Percentiles rank a stretch among this genome's conserved stretches.
Conservation (phyloP, 2,888 invertebrate genomes). For the Lapara coniferarum region DNA sequence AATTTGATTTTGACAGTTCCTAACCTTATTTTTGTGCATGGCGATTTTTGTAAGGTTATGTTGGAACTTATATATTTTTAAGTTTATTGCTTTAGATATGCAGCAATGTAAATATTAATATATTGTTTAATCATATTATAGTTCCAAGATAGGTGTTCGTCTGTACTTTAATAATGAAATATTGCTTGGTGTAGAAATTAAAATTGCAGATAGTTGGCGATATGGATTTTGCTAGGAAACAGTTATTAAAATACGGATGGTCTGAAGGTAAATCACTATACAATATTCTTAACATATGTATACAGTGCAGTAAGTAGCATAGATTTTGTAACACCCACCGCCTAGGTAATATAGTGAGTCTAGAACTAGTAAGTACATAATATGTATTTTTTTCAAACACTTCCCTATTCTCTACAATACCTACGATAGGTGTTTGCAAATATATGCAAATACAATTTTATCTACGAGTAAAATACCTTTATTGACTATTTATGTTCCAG, state of each 20-base stretch:
- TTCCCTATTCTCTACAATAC: no score
- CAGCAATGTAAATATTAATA: no score
- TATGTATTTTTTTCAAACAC: no score
- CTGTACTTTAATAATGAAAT: neutral
- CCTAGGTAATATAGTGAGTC: neutral
- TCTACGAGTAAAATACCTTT: no score
- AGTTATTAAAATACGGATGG: constrained; percentile 91
- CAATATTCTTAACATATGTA: neutral
- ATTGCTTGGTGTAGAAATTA: neutral
- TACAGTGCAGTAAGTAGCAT: neutral
- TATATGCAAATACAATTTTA: no score
- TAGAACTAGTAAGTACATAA: neutral
- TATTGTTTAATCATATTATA: no score
- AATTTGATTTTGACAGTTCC: no score
- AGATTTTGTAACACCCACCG: neutral
- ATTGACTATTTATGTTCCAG: constrained; percentile 64
- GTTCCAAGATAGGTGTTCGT: neutral
- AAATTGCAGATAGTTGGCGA: neutral
- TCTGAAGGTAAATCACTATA: constrained; percentile 63
- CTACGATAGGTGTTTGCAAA: no score
- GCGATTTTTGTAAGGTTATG: no score
- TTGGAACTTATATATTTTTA: no score
- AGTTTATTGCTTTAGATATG: no score
- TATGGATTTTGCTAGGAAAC: constrained; percentile 89
- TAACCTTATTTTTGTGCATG: no score